Percentiles rank a stretch among this genome's conserved stretches.
phyloP scores from a whole-genome alignment of 2,888 invertebrate species.

The Sphaerolaimus hirsutus region DNA sequence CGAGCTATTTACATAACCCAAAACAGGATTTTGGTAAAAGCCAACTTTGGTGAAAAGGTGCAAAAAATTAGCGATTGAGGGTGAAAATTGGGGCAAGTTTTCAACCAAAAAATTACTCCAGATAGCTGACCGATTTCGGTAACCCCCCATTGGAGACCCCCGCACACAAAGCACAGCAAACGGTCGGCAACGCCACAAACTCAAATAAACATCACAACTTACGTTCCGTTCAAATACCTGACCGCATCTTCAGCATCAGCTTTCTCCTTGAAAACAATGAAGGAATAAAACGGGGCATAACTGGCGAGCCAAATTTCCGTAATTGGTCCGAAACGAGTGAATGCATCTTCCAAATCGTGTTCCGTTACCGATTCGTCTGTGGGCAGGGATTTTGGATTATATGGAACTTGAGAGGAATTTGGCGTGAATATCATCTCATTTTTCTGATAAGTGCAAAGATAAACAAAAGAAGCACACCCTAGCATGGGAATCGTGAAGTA shows the following conservation, averaged over 20 bases:
- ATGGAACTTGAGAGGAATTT: too few species aligned
- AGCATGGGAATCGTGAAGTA: too few species aligned
- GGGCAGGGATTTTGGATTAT: too few species aligned
- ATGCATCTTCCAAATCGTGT: constrained; percentile 3
- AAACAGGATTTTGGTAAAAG: not conserved
- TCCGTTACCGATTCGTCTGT: constrained; percentile 3
- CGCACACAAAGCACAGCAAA: too few species aligned
- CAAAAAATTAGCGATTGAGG: constrained; percentile 1
- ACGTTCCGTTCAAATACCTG: constrained; percentile 4
- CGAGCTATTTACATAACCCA: too few species aligned
- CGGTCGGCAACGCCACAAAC: too few species aligned
- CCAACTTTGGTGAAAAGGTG: constrained; percentile 2
- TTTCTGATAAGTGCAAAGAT: too few species aligned
- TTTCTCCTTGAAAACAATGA: constrained; percentile 5
- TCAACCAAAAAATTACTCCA: not conserved
- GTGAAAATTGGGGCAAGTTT: constrained; percentile 1
- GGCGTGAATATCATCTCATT: too few species aligned
- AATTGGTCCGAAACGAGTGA: constrained; percentile 4
- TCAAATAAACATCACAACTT: too few species aligned
- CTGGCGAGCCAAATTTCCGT: constrained; percentile 7
- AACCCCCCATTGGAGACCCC: too few species aligned
- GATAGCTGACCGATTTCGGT: too few species aligned
- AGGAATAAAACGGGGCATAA: constrained; percentile 6
- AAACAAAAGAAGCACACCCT: too few species aligned
- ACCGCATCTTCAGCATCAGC: constrained; percentile 7